A percentile compares a stretch with the other conserved stretches of the same genome.
These are phyloP conservation scores for Neofelis nebulosa DNA, from an alignment of 2,113 vertebrate genomes.

Conservation along the genomic window DNA sequence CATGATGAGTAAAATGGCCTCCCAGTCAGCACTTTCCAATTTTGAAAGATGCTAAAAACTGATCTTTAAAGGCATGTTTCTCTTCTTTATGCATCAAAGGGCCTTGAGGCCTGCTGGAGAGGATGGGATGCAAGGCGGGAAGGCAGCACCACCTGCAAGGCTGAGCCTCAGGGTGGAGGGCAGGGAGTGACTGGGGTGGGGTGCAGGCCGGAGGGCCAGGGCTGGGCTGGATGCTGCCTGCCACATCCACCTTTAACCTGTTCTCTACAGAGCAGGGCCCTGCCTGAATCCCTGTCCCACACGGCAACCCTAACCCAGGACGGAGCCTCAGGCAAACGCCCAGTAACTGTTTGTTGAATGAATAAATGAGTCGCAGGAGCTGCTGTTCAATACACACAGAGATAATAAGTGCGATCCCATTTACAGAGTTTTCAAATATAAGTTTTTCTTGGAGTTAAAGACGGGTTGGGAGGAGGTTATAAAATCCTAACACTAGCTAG, in stretches of 20 bases:
- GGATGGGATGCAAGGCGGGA: neutral
- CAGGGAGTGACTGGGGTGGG: neutral
- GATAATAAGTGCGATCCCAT: neutral
- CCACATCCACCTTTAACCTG: neutral
- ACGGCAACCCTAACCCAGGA: neutral
- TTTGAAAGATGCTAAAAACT: conserved; percentile 79
- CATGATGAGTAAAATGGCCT: conserved; percentile 73
- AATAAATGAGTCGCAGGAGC: neutral
- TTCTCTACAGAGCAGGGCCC: neutral
- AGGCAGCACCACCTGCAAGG: neutral
- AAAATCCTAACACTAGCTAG: neutral
- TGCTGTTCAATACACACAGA: neutral
- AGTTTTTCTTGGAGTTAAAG: neutral
- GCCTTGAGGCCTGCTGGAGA: conserved; percentile 4
- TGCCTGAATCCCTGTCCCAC: neutral
- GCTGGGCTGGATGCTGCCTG: neutral
- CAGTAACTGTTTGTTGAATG: conserved; percentile 11
- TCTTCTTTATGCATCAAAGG: conserved; percentile 52
- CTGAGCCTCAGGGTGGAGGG: neutral
- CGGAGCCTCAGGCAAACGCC: neutral
- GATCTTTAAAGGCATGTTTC: conserved; percentile 62
- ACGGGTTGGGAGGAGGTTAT: neutral
- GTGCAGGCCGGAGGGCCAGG: neutral
- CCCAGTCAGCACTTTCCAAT: conserved; percentile 80
- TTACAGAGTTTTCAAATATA: neutral